Evolutionary conservation across 2,113 vertebrate genomes (phyloP), one percentile per base, ranked within the genome.

Genomic region (Amazona guildingii): DNA sequence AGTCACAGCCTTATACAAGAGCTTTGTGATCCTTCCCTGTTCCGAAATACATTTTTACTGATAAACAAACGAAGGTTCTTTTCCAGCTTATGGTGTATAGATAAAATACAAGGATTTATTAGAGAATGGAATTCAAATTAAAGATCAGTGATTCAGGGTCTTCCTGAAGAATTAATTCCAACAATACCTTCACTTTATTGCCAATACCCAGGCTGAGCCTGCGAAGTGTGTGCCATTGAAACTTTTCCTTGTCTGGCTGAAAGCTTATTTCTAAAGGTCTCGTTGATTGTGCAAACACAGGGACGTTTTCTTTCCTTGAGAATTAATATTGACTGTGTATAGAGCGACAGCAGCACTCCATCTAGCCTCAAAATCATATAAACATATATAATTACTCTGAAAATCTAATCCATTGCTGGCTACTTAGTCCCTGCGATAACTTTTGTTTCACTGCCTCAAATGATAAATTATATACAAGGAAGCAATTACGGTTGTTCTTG

Each of bases 181-280:
- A 69, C 95, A 79, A 77, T 95, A 6, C 55, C 72, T 95, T 94
- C 88, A 61, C 75, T 90, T 96, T 96, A 84, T 94, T 94, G 81
- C 76, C 81, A 96, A 87, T 95, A 70, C 17, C 70, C 78, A 15
- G 19, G 63, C 87, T 85, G 88, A 96, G 94, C 83, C 91, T 91
- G 85, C 6, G 0, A 78, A 91, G 86, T 77, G 55, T 90, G 54
- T 83, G 59, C 74, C 73, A 72, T 94, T 90, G 85, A 94, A 96
- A 97, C 91, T 95, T 97, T 93, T 96, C 75, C 55, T 83, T 79
- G n/a, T 57, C 87, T 85, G 94, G 83, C 74, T 77, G 83, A 91
- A 90, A 96, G 93, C 93, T 97, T 87, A 97, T 97, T 97, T 97
- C 94, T 96, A 96, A 97, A 97, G 86, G 81, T 97, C 92, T 96